Base-by-base conservation (phyloP, 2,113 vertebrate species). In the Cryptotis parvus region DNA sequence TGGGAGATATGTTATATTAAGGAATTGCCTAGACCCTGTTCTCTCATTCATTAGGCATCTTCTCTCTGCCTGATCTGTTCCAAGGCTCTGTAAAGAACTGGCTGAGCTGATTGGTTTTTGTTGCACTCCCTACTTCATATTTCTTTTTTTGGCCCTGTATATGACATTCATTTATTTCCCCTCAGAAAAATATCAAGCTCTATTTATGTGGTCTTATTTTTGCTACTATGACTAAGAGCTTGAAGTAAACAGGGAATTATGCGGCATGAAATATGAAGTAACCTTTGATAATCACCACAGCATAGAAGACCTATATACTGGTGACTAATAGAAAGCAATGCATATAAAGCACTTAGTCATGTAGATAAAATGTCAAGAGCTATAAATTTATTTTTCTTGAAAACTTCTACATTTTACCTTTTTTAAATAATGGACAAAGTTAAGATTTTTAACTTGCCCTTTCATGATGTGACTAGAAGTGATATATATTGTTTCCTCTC, bases 201-300 rank as follows among this genome's bases (percentile, higher is more conserved):
- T 92, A 83, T 90, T 83, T 95, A 94, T 88, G 52, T 14, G 16
- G 58, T 76, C 18, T 86, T 85, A 39, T 87, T 90, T 94, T 55
- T 73, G 20, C 79, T 90, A 78, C 24, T 91, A 63, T 94, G 92
- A 90, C 31, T n/a, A 24, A 79, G 20, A 29, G 63, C 45, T 93
- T 76, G 86, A 79, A 76, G 73, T 63, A 86, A 91, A 92, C 3
- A 84, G 91, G 81, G 55, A 94, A 65, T 84, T 41, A 92, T 86
- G 87, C 87, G 87, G 73, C 14, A 61, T 55, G 76, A 87, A 91
- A 76, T 49, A 43, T 33, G 92, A 77, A 39, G 29, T 68, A 89
- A 89, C 33, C n/a, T 91, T 65, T 80, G 76, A 55, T 75, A 90
- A 87, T 84, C 82, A 83, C 15, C 31, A 9, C 80, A 49, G 16